Conservation (phyloP, 2,797 vertebrate genomes). For the Mormyrus proboscirostris region DNA sequence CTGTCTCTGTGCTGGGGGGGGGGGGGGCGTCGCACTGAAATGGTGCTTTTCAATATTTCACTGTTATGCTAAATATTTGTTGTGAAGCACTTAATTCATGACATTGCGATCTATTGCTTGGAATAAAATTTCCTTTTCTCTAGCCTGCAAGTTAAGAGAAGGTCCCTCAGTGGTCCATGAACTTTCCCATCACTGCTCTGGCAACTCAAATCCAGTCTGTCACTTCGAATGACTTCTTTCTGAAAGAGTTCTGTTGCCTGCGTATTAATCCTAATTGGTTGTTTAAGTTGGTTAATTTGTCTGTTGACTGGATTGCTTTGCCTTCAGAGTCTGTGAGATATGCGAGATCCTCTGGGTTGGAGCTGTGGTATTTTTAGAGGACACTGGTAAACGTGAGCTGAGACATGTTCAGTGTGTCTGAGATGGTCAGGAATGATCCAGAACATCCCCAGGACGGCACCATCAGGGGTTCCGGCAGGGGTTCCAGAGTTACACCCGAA, state of each 20-base stretch:
- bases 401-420: background rate
- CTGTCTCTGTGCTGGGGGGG: background rate
- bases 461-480: background rate
- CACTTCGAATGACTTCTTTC: background rate
- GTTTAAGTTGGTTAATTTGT: background rate
- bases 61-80: background rate
- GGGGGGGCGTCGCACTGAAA: background rate
- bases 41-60: background rate
- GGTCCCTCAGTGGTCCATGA: background rate
- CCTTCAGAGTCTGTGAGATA: background rate
- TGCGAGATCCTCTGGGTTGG: background rate
- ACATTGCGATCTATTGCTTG: background rate
- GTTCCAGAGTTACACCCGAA: background rate
- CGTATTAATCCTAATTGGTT: background rate
- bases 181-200: background rate
- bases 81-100: background rate
- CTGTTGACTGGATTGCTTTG: background rate
- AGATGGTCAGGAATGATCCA: background rate
- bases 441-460: background rate
- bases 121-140: background rate
- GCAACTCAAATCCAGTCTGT: background rate
- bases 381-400: background rate
- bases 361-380: background rate
- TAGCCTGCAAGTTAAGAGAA: background rate
- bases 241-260: background rate